Evolutionary conservation across 2,113 vertebrate species (phyloP).

Genomic region (Cygnus buccinator): DNA sequence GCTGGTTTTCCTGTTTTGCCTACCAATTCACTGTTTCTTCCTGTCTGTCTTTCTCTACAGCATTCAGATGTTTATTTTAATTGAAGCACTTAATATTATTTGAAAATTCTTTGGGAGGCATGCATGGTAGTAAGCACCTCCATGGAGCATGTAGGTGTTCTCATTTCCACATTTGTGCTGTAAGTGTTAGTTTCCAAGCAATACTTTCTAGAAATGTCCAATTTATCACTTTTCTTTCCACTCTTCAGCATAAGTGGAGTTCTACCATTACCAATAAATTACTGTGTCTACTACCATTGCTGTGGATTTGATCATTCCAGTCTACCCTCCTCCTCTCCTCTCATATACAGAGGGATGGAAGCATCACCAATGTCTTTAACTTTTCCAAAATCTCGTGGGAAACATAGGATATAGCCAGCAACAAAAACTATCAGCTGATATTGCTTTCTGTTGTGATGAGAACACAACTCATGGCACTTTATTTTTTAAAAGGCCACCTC

Average conservation of each 20-base stretch:
- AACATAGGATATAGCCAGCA: not conserved
- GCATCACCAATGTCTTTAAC: not conserved
- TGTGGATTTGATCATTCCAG: not conserved
- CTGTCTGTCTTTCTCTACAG: not conserved
- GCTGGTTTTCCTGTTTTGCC: not conserved
- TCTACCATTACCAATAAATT: not conserved
- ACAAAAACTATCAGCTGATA: not conserved
- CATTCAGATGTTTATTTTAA: not conserved
- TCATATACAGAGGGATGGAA: not conserved
- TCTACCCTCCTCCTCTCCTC: not conserved
- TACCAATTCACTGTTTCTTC: not conserved
- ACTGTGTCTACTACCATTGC: not conserved
- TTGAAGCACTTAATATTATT: not conserved
- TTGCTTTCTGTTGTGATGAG: not conserved
- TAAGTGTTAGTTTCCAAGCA: not conserved
- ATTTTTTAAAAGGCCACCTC: not conserved
- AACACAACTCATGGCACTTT: too few relatives aligned
- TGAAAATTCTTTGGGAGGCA: rapidly evolving
- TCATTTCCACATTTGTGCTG: not conserved
- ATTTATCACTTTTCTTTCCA: not conserved
- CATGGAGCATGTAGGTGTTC: not conserved
- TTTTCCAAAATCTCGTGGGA: not conserved
- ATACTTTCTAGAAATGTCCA: not conserved
- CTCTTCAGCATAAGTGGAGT: not conserved
- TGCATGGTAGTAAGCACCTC: not conserved